These are phyloP conservation scores for Kryptopterus vitreolus DNA, from an alignment of 2,797 vertebrate species.

Conservation along the genomic window DNA sequence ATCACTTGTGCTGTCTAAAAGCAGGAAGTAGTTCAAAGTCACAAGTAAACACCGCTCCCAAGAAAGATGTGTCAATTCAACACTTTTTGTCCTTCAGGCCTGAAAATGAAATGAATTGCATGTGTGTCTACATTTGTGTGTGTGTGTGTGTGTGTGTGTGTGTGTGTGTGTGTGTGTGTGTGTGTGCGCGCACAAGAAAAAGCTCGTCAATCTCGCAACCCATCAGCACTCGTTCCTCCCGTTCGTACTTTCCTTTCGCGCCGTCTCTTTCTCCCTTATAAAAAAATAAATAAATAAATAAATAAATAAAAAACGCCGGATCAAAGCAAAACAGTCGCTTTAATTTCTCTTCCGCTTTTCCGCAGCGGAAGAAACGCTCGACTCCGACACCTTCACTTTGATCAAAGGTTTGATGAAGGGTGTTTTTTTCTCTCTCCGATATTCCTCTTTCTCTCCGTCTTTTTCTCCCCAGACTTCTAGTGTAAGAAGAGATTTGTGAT, in stretches of 20 bases:
- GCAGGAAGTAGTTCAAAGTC: conserved; percentile 22
- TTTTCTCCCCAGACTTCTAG: too few relatives aligned
- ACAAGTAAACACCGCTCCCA: conserved; percentile 7
- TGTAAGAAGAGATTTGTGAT: too few relatives aligned
- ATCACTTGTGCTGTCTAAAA: background rate
- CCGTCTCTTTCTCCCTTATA: background rate
- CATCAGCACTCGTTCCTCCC: background rate
- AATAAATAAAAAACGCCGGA: too few relatives aligned
- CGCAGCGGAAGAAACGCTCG: background rate
- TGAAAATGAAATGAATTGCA: too few relatives aligned
- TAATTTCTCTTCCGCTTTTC: background rate
- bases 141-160: conserved; percentile 10
- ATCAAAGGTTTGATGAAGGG: background rate
- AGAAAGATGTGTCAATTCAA: background rate
- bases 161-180: background rate
- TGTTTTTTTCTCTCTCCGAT: background rate
- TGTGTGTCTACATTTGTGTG: too few relatives aligned
- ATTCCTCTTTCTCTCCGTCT: conserved; percentile 3
- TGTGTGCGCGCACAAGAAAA: conserved; percentile 39
- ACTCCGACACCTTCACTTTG: background rate
- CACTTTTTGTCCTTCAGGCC: background rate
- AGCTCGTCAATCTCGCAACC: background rate
- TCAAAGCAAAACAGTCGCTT: background rate
- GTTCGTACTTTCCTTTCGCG: background rate
- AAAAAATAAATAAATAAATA: too few relatives aligned